These are phyloP conservation scores for Hyperoodon ampullatus DNA, from an alignment of 2,113 vertebrate genomes.

Conservation along the genomic window DNA sequence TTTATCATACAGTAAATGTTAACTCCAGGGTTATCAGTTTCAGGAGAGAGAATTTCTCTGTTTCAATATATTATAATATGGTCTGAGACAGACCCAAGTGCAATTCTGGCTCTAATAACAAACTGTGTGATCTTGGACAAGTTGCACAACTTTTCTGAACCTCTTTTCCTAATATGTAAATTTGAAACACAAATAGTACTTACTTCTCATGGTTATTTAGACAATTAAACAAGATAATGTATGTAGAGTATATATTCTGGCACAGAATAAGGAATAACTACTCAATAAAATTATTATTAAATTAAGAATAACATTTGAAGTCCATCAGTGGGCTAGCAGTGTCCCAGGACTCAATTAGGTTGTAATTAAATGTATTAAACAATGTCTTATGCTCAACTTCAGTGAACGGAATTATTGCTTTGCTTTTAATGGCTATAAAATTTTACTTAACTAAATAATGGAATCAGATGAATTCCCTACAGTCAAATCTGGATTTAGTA, in stretches of 20 bases:
- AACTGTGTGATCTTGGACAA: not conserved
- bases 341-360: conserved; percentile 66
- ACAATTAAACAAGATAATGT: conserved; percentile 58
- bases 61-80: not conserved
- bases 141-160: not conserved
- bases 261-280: conserved; percentile 38
- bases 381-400: conserved; percentile 64
- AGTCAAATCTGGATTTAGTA: conserved; percentile 55
- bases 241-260: conserved; percentile 31
- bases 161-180: conserved; percentile 50
- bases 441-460: conserved; percentile 73
- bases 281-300: conserved; percentile 73
- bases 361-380: conserved; percentile 76
- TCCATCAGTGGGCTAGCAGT: conserved; percentile 64
- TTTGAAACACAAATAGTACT: conserved; percentile 44
- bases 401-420: conserved; percentile 70
- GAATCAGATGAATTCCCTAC: conserved; percentile 62
- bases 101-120: not conserved
- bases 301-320: conserved; percentile 72
- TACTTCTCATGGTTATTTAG: conserved; percentile 36
- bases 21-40: not conserved
- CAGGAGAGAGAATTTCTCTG: not conserved
- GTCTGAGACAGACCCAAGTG: not conserved
- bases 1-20: not conserved
- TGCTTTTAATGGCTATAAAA: conserved; percentile 76